Conservation (phyloP, 2,888 invertebrate genomes). For the Callyntrura guangdongensis region DNA sequence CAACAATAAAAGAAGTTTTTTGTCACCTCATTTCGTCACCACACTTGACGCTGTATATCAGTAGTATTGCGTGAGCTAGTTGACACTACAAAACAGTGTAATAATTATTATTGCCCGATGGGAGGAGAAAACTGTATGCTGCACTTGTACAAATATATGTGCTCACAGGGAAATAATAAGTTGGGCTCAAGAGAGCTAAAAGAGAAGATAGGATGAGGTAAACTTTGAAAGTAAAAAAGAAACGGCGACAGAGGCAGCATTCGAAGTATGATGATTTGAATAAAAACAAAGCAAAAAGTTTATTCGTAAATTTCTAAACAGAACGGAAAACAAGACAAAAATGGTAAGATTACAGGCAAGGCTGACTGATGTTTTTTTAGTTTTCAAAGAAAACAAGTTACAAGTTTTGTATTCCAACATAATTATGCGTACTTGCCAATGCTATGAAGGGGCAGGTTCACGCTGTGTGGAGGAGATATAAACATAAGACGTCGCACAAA, state of each 20-base stretch:
- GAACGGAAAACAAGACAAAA: too few species aligned
- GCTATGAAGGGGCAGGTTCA: too few species aligned
- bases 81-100: constrained; percentile 32
- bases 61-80: neutral
- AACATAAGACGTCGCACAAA: too few species aligned
- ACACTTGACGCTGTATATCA: neutral
- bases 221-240: neutral
- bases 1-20: constrained; percentile 61
- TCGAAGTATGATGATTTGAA: neutral
- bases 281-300: neutral
- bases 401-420: too few species aligned
- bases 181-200: neutral
- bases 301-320: neutral
- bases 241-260: neutral
- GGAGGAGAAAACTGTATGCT: neutral
- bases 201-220: neutral
- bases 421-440: too few species aligned
- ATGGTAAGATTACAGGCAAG: too few species aligned
- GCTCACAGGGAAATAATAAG: neutral
- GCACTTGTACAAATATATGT: too few species aligned
- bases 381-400: too few species aligned
- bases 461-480: too few species aligned
- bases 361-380: too few species aligned
- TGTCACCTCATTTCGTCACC: constrained; percentile 53
- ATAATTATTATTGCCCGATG: constrained; percentile 62